These are phyloP conservation scores for Ctenomys sociabilis DNA, from an alignment of 2,113 vertebrate species.

Conservation along the genomic window DNA sequence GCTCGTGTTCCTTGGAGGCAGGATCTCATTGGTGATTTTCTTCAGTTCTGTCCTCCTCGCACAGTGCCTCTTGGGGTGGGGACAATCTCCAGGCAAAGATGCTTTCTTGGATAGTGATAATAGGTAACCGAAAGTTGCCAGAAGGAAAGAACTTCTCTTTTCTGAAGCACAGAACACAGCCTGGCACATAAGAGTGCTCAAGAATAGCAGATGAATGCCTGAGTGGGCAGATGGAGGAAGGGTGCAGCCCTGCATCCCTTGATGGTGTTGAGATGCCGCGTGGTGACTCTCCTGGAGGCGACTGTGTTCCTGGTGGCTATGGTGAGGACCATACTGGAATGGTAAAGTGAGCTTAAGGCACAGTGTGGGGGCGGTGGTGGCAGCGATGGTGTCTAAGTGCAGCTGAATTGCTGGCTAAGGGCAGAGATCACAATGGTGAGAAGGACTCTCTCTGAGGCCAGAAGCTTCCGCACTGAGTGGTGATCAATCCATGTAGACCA, in stretches of 20 bases:
- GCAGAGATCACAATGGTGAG: not conserved
- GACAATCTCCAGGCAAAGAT: not conserved
- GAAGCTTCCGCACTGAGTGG: not conserved
- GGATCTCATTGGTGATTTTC: not conserved
- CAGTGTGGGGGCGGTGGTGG: not conserved
- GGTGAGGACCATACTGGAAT: not conserved
- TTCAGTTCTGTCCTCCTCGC: not conserved
- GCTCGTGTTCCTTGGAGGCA: not conserved
- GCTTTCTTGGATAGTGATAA: not conserved
- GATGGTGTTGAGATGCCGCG: fast-evolving
- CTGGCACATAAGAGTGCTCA: not conserved
- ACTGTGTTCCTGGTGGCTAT: not conserved
- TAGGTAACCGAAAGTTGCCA: not conserved
- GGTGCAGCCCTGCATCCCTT: not conserved
- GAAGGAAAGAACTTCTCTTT: not conserved
- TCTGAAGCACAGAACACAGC: not conserved
- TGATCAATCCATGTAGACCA: not conserved
- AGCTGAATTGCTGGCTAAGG: no score
- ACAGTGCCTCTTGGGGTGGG: not conserved
- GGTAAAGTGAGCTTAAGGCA: not conserved
- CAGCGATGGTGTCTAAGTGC: not conserved
- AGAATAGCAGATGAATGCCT: not conserved
- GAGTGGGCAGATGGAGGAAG: not conserved
- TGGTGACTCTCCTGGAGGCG: not conserved
- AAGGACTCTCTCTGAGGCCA: not conserved